These are phyloP conservation scores for crab-eating macaque (Macaca fascicularis) DNA, from an alignment of 2,113 vertebrate genomes.

Conservation along the genomic window T2T-MFA8v1.1 NC_088376.1:152893501-152894000, in stretches of 20 bases:
- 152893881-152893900: neutral
- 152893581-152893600: neutral
- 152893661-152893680: neutral
- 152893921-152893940: neutral
- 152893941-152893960: neutral
- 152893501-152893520: neutral
- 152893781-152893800: neutral
- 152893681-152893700: neutral
- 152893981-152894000: neutral
- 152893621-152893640: neutral
- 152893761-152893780: neutral
- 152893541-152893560: neutral
- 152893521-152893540: neutral
- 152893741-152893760: neutral
- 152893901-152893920: neutral
- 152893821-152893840: neutral
- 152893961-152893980: neutral
- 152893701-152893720: neutral
- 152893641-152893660: neutral
- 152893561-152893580: neutral
- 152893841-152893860: neutral
- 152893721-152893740: neutral
- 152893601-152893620: no score
- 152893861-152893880: neutral
- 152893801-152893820: neutral